A percentile compares a stretch with the other conserved stretches of the same genome.
These are phyloP conservation scores for Oxyscelio sp. DNA, from an alignment of 2,888 invertebrate genomes.

Conservation along the genomic window DNA sequence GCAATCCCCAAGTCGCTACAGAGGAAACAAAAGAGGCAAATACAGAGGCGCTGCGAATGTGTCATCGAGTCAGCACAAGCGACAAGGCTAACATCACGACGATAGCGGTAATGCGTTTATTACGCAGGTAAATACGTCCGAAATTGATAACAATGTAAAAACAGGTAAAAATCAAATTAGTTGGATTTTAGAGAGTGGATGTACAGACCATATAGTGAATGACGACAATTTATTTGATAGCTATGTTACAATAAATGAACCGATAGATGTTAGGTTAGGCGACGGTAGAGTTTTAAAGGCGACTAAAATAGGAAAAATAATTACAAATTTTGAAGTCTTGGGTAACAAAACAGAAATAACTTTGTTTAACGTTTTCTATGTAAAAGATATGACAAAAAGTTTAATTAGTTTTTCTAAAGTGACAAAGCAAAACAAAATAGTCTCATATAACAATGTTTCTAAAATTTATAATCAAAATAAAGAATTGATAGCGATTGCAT, in stretches of 20 bases:
- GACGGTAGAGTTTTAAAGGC: constrained; percentile 71
- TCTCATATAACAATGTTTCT: constrained; percentile 38
- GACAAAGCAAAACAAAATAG: constrained; percentile 59
- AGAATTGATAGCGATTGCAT: constrained; percentile 48
- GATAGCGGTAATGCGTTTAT: not conserved
- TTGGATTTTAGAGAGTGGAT: constrained; percentile 72
- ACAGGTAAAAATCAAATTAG: constrained; percentile 30
- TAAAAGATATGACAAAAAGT: constrained; percentile 72
- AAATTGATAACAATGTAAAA: not conserved
- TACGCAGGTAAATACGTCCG: not conserved
- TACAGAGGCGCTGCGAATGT: constrained; percentile 1
- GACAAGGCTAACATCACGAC: not conserved
- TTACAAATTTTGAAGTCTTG: not conserved
- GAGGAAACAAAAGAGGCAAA: not conserved
- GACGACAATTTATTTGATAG: constrained; percentile 62
- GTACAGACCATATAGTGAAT: constrained; percentile 71
- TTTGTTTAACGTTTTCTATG: constrained; percentile 57
- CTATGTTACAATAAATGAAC: constrained; percentile 49
- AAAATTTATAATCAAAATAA: constrained; percentile 66
- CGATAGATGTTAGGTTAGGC: constrained; percentile 61
- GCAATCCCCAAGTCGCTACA: not conserved
- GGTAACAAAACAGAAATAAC: constrained; percentile 13
- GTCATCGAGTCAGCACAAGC: constrained; percentile 3
- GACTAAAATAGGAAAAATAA: constrained; percentile 57
- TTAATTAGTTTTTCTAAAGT: constrained; percentile 67